A percentile compares a stretch with the other conserved stretches of the same genome.
phyloP scores from a whole-genome alignment of 2,888 invertebrate genomes.

The Dorcus parallelipipedus region DNA sequence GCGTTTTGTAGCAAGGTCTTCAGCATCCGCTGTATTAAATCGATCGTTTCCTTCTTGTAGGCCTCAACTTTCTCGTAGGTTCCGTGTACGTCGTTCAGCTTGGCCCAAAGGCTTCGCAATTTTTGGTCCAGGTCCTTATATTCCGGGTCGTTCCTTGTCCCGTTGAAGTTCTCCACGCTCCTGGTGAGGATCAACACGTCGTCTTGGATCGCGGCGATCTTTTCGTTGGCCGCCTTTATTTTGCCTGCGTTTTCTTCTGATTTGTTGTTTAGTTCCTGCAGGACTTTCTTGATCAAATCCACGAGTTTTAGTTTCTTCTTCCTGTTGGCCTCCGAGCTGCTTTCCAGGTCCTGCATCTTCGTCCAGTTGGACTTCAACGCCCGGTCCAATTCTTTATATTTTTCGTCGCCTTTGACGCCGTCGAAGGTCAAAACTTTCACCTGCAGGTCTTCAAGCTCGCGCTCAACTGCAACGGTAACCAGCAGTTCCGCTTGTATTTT shows the following conservation, averaged over 20 bases:
- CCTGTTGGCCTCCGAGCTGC: constrained; percentile 13
- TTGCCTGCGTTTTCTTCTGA: constrained; percentile 23
- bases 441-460: constrained; percentile 18
- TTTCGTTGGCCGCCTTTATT: constrained; percentile 13
- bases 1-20: constrained; percentile 17
- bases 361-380: constrained; percentile 22
- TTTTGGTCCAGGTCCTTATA: constrained; percentile 22
- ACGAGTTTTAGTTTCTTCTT: constrained; percentile 12
- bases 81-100: constrained; percentile 19
- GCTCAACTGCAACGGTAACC: constrained; percentile 14
- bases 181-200: constrained; percentile 17
- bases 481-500: constrained; percentile 3
- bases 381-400: constrained; percentile 22
- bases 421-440: constrained; percentile 22
- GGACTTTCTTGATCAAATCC: constrained; percentile 20
- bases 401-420: constrained; percentile 19
- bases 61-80: constrained; percentile 12
- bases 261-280: constrained; percentile 19
- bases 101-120: constrained; percentile 19
- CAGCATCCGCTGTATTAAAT: constrained; percentile 21
- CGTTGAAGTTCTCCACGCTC: constrained; percentile 13
- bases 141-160: constrained; percentile 9
- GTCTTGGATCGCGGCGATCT: constrained; percentile 19
- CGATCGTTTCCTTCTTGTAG: constrained; percentile 19
- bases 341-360: constrained; percentile 16